Base-by-base conservation (phyloP, 2,113 vertebrate species). In the Apteryx owenii region DNA sequence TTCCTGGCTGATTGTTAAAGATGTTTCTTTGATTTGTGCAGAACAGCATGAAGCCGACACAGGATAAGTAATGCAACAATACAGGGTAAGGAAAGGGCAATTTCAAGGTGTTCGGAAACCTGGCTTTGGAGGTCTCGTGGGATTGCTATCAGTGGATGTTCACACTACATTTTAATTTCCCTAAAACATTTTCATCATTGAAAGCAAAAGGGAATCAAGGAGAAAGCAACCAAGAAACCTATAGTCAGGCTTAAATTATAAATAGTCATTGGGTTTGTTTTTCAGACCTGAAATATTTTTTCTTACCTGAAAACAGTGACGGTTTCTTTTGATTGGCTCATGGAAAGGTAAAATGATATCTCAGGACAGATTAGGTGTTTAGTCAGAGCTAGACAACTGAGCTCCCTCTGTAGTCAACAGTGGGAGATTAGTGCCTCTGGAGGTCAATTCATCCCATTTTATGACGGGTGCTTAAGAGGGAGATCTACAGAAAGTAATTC, bases 1-100 rank as follows among this genome's bases (percentile, higher is more conserved):
- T 97, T 95, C 54, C 90, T 85, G 48, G 33, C 42, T 95, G 66
- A 84, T 85, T 95, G 75, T 95, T 97, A 76, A 93, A 93, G 92
- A 79, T 72, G 10, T 80, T 82, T 75, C 65, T 94, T 95, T 93
- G 46, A 94, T 89, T 96, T 86, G 68, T 84, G 68, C 53, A 71
- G 75, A 95, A 76, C 53, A 95, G 78, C 68, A 85, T 77, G 82
- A 89, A 94, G 48, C 81, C 0, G 7, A 76, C 61, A 79, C 25
- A 85, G 50, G 38, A 33, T 73, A 92, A 96, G 78, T 73, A 95
- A 84, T 73, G 61, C 33, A 90, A 88, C 23, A 88, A 72, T 77
- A 60, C 5, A 81, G 51, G 26, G 53, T 40, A 94, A 73, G 21
- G 11, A 85, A 95, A 91, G 68, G 53, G 29, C 17, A 73, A 21